phyloP scores from a whole-genome alignment of 2,797 vertebrate species.

The Hoplostethus mediterraneus region DNA sequence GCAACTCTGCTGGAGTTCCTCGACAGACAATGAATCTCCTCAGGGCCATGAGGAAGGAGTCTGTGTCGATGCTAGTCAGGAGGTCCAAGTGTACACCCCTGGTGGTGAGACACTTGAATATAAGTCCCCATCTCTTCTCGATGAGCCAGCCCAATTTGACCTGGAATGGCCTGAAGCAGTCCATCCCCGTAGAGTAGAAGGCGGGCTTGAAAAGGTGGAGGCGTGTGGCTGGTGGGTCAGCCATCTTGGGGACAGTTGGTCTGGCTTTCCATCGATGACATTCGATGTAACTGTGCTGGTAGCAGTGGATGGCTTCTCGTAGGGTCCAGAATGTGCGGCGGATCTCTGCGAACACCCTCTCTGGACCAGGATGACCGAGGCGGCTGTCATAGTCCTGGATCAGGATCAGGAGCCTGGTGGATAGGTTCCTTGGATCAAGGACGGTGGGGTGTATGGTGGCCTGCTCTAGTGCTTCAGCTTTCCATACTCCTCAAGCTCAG shows the following conservation, averaged over 20 bases:
- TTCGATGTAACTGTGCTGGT: constrained; percentile 7
- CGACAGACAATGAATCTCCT: neutral
- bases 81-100: neutral
- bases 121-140: constrained; percentile 26
- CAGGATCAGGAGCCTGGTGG: no score
- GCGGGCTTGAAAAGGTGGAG: constrained; percentile 1
- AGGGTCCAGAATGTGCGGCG: neutral
- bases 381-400: no score
- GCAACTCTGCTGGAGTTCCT: constrained; percentile 1
- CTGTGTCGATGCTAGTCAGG: neutral
- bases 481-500: no score
- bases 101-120: constrained; percentile 19
- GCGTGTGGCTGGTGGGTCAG: constrained; percentile 16
- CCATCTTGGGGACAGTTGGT: constrained; percentile 6
- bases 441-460: no score
- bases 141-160: neutral
- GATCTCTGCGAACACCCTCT: neutral
- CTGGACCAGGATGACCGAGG: constrained; percentile 9
- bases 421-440: neutral
- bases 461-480: no score
- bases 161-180: constrained; percentile 6
- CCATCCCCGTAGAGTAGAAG: constrained; percentile 9
- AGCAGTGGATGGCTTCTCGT: neutral
- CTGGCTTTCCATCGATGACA: neutral
- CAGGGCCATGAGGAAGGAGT: constrained; percentile 26